phyloP scores from a whole-genome alignment of 2,797 vertebrate species.

The Onychomys leucogaster region DNA sequence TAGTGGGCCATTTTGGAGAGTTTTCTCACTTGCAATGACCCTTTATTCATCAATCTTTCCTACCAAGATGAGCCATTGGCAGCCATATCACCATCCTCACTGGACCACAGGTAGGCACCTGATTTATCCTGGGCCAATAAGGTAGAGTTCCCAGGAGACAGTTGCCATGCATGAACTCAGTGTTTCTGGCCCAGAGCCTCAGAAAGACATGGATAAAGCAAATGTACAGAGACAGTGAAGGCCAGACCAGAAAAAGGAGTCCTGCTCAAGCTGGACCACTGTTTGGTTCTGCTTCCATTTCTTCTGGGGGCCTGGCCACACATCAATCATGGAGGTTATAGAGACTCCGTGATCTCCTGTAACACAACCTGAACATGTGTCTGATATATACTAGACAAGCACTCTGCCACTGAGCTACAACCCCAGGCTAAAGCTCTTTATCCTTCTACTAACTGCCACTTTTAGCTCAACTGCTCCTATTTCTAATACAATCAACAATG shows the following conservation, averaged over 20 bases:
- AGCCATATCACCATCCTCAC: neutral
- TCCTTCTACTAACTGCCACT: neutral
- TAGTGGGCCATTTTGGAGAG: neutral
- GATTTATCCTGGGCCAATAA: neutral
- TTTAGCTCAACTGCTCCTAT: neutral
- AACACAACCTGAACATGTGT: neutral
- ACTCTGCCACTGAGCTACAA: neutral
- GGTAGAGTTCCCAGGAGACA: neutral
- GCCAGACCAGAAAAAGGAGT: neutral
- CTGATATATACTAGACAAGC: neutral
- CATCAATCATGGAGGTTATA: neutral
- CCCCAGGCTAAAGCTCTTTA: neutral
- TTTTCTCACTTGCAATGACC: neutral
- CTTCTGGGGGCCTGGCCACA: neutral
- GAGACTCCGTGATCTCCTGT: neutral
- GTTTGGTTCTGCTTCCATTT: slow-evolving; percentile 1
- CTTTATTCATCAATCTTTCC: neutral
- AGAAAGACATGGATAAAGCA: neutral
- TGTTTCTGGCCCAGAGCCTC: neutral
- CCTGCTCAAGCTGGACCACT: neutral
- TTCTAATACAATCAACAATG: neutral
- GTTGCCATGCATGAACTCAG: neutral
- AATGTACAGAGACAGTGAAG: neutral
- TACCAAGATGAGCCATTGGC: neutral
- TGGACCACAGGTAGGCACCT: neutral